Percentiles rank a stretch among this genome's conserved stretches.
phyloP scores from a whole-genome alignment of 2,888 invertebrate genomes.

The Cryptops parisi region DNA sequence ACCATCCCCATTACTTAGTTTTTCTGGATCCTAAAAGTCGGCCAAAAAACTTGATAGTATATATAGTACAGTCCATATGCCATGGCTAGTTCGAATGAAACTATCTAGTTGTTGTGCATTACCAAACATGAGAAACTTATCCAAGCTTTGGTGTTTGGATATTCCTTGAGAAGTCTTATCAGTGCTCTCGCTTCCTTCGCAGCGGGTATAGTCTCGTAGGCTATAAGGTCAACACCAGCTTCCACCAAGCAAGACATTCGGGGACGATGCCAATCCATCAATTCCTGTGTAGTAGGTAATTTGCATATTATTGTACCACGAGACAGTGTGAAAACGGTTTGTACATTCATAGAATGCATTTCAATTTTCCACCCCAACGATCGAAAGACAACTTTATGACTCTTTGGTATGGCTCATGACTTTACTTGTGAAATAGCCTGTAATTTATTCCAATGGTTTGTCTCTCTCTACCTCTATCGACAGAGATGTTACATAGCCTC shows the following conservation, averaged over 20 bases:
- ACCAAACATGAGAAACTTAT: slow-evolving; percentile 76
- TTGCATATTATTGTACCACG: too few relatives aligned
- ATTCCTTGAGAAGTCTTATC: slow-evolving; percentile 60
- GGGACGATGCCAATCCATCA: slow-evolving; percentile 72
- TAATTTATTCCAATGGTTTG: not conserved
- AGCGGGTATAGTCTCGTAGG: slow-evolving; percentile 85
- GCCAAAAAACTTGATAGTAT: too few relatives aligned
- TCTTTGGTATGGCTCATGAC: too few relatives aligned
- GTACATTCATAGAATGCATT: too few relatives aligned
- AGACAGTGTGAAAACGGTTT: too few relatives aligned
- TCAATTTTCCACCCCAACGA: too few relatives aligned
- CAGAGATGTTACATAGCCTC: slow-evolving; percentile 38
- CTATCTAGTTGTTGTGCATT: too few relatives aligned
- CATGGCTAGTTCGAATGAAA: too few relatives aligned
- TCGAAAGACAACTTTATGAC: too few relatives aligned
- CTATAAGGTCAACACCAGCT: slow-evolving; percentile 68
- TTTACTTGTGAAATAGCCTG: too few relatives aligned
- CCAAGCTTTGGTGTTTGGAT: slow-evolving; percentile 68
- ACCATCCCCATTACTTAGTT: slow-evolving; percentile 62
- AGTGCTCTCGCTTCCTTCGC: slow-evolving; percentile 67
- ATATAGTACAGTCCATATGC: too few relatives aligned
- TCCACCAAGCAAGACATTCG: slow-evolving; percentile 62
- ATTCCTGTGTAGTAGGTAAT: slow-evolving; percentile 36
- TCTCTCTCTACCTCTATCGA: slow-evolving; percentile 20
- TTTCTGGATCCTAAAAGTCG: slow-evolving; percentile 39